Conservation (phyloP, 92 coral and sea anemone species). For the Phenganax stokvisi region DNA sequence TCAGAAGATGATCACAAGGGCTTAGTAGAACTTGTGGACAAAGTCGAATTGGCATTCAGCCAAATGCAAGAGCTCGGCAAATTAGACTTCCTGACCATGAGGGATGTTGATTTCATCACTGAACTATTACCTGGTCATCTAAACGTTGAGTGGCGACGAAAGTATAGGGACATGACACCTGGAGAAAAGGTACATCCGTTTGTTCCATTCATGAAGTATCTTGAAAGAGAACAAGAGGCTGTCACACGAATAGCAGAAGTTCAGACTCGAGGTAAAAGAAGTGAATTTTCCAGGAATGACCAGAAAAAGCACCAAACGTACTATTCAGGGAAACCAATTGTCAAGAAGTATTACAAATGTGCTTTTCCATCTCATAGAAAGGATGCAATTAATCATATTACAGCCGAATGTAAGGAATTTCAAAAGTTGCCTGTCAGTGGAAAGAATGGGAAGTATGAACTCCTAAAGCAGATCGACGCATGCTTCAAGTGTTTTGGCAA, state of each 20-base stretch:
- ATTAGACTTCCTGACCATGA: conserved; percentile 20
- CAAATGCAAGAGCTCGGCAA: conserved; percentile 28
- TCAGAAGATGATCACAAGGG: conserved; percentile 27
- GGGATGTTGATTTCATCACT: conserved; percentile 21
- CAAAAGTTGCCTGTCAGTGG: conserved; percentile 12
- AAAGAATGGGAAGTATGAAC: conserved; percentile 20
- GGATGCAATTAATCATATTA: conserved; percentile 25
- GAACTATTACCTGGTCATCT: conserved; percentile 14
- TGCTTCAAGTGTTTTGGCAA: conserved; percentile 32
- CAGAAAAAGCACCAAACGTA: too few relatives aligned
- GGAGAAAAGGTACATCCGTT: conserved; percentile 54
- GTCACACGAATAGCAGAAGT: conserved; percentile 56
- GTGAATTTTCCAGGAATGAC: too few relatives aligned
- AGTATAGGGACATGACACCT: conserved; percentile 52
- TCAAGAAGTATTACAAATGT: conserved; percentile 33
- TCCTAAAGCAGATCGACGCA: conserved; percentile 24
- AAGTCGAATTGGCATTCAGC: conserved; percentile 15
- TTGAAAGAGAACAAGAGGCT: conserved; percentile 53
- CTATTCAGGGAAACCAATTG: background rate
- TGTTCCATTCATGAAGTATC: conserved; percentile 49
- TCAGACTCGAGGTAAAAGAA: conserved; percentile 24
- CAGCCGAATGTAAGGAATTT: conserved; percentile 33
- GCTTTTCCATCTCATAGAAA: conserved; percentile 28
- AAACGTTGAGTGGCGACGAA: conserved; percentile 52
- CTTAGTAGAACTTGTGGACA: conserved; percentile 12